Conservation (phyloP, 2,888 invertebrate species). For the Hoplodrina blanda region DNA sequence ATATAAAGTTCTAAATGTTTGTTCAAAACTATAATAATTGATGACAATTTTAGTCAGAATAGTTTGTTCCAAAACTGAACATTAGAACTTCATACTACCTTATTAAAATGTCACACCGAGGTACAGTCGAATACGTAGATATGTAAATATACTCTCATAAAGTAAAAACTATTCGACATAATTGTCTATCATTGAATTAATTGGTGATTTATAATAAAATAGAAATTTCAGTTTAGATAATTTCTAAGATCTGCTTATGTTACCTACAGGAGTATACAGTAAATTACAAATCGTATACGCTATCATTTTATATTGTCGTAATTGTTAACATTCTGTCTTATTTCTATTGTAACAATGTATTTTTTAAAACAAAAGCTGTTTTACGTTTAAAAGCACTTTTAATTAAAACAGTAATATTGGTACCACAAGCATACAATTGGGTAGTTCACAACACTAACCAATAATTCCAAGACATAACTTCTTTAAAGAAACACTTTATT, state of each 20-base stretch:
- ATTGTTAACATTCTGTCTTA: slow-evolving; percentile 40
- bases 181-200: slow-evolving; percentile 38
- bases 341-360: slow-evolving; percentile 18
- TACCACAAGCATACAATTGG: background rate
- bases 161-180: slow-evolving; percentile 46
- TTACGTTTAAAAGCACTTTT: slow-evolving; percentile 5
- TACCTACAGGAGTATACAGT: slow-evolving; percentile 63
- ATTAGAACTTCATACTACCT: slow-evolving; percentile 23
- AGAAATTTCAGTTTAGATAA: slow-evolving; percentile 44
- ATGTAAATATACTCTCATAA: slow-evolving; percentile 63
- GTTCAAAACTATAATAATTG: slow-evolving; percentile 14
- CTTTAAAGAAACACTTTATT: too few relatives aligned
- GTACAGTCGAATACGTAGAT: slow-evolving; percentile 59
- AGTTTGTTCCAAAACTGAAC: slow-evolving; percentile 18
- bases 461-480: too few relatives aligned
- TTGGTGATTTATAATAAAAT: slow-evolving; percentile 55
- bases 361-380: background rate
- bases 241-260: slow-evolving; percentile 51
- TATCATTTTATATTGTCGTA: slow-evolving; percentile 63
- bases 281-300: slow-evolving; percentile 67
- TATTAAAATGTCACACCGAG: slow-evolving; percentile 24
- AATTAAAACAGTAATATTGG: background rate
- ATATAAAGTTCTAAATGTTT: slow-evolving; percentile 31
- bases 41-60: background rate
- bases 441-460: too few relatives aligned